phyloP scores from a whole-genome alignment of 2,888 invertebrate species.

The Ramazzottius varieornatus region DNA sequence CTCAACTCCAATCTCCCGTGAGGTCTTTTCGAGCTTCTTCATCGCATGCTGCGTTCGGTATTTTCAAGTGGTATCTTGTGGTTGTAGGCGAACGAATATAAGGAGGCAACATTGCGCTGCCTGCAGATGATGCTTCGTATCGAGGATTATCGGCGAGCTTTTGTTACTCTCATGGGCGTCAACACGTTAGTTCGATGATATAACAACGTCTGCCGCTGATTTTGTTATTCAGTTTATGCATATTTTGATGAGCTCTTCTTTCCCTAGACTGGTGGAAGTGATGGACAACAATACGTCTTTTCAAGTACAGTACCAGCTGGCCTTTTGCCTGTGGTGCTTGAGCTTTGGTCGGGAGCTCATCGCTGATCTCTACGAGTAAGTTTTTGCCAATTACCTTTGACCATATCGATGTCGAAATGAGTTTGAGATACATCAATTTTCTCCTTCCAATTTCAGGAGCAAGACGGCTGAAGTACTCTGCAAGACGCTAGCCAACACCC shows the following conservation, averaged over 20 bases:
- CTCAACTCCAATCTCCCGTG: conserved; percentile 69
- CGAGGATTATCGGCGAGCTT: conserved; percentile 80
- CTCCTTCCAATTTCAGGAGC: conserved; percentile 30
- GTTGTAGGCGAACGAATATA: conserved; percentile 94
- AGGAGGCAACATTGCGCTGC: conserved; percentile 89
- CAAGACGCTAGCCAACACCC: conserved; percentile 87
- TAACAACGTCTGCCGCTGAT: too few species aligned
- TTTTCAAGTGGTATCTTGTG: too few species aligned
- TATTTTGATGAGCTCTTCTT: neutral
- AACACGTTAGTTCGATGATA: conserved; percentile 37
- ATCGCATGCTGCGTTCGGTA: too few species aligned
- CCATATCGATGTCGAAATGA: neutral
- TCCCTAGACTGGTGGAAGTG: neutral
- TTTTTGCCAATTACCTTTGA: conserved; percentile 4
- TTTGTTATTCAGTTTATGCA: neutral
- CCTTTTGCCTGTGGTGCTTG: conserved; percentile 94
- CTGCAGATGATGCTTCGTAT: conserved; percentile 95
- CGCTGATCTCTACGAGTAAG: conserved; percentile 63
- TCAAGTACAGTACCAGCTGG: conserved; percentile 82
- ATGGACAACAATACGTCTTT: conserved; percentile 24
- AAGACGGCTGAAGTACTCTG: conserved; percentile 91
- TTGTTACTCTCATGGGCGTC: conserved; percentile 79
- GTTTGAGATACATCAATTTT: neutral
- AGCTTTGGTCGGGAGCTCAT: conserved; percentile 83
- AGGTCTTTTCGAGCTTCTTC: too few species aligned